These are phyloP conservation scores for Adelges cooleyi DNA, from an alignment of 1,140 invertebrate genomes.

Conservation along the genomic window DNA sequence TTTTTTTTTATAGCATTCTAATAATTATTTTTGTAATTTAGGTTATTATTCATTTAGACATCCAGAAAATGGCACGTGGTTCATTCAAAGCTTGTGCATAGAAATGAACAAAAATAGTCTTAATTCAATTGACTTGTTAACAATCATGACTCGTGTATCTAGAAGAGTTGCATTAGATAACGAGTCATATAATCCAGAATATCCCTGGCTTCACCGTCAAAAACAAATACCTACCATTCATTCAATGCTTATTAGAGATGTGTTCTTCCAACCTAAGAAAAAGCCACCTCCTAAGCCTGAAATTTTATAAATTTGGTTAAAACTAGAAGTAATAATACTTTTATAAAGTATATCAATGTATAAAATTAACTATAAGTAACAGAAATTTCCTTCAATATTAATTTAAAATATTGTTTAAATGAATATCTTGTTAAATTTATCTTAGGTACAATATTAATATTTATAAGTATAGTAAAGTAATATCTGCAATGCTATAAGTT, in stretches of 20 bases:
- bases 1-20: too few species aligned
- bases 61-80: constrained; percentile 54
- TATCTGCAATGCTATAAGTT: too few species aligned
- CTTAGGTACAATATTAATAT: too few species aligned
- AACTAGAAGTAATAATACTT: too few species aligned
- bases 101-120: constrained; percentile 42
- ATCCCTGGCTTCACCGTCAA: constrained; percentile 43
- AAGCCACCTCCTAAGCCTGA: constrained; percentile 29
- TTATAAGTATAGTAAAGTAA: too few species aligned
- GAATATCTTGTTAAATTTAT: too few species aligned
- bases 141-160: constrained; percentile 52
- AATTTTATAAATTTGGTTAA: too few species aligned
- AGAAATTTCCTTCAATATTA: too few species aligned
- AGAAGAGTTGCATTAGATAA: constrained; percentile 50
- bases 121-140: constrained; percentile 45
- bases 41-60: constrained; percentile 60
- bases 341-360: too few species aligned
- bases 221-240: constrained; percentile 57
- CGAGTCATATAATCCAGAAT: constrained; percentile 43
- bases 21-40: constrained; percentile 34
- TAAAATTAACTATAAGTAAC: too few species aligned
- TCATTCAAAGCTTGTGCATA: constrained; percentile 52
- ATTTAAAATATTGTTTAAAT: too few species aligned
- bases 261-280: constrained; percentile 41
- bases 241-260: constrained; percentile 52